Conservation (phyloP, 2,113 vertebrate species). For the Oreochromis spilurus region DNA sequence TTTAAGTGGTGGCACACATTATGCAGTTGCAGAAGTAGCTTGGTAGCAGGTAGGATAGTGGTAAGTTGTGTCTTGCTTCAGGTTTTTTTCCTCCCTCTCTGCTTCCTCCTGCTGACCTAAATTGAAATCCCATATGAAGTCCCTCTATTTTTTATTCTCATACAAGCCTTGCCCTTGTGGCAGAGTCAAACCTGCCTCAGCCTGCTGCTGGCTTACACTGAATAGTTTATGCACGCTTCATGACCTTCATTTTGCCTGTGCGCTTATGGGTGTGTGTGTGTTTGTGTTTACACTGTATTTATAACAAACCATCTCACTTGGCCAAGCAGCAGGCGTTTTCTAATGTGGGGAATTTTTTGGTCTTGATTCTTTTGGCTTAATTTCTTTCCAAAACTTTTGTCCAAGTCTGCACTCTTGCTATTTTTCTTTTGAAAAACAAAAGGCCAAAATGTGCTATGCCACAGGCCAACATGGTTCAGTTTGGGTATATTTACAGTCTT, state of each 20-base stretch:
- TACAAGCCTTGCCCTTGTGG: background rate
- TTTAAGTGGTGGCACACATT: background rate
- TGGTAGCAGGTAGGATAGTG: background rate
- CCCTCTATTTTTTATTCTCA: constrained; percentile 2
- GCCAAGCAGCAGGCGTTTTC: background rate
- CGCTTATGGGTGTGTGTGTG: background rate
- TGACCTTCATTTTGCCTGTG: background rate
- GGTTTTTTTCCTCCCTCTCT: background rate
- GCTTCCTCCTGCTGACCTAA: background rate
- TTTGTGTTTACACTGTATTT: background rate
- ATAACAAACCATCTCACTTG: background rate
- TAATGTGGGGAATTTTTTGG: background rate
- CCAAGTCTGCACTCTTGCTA: background rate
- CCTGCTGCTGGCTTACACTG: constrained; percentile 12
- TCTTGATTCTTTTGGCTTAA: background rate
- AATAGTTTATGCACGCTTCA: background rate
- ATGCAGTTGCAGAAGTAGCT: background rate
- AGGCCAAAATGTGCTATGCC: background rate
- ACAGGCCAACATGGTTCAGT: background rate
- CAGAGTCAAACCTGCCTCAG: constrained; percentile 35
- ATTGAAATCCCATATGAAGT: constrained; percentile 6
- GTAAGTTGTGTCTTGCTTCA: background rate
- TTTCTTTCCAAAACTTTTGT: background rate
- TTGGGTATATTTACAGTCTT: background rate
- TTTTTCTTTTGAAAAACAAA: background rate